A percentile compares a stretch with the other conserved stretches of the same genome.
phyloP scores from a whole-genome alignment of 1,140 invertebrate genomes.

The Patella vulgata region DNA sequence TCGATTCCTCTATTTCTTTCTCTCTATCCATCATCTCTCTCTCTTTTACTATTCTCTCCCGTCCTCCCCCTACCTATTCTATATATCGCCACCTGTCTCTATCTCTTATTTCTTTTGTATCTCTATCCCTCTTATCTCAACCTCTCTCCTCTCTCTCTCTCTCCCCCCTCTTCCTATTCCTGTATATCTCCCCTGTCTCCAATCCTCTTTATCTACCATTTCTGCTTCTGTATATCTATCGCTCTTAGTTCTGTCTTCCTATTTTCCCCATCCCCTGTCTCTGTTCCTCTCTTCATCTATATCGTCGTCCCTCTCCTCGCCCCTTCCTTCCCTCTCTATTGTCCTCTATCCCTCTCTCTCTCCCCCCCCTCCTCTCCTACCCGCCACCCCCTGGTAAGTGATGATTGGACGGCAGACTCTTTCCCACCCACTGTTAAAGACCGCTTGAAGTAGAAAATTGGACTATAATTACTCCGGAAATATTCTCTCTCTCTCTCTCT shows the following conservation, averaged over 20 bases:
- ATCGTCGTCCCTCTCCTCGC: background rate
- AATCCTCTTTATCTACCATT: slow-evolving; percentile 3
- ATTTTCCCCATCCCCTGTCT: background rate
- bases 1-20: too few relatives aligned
- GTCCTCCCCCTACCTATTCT: background rate
- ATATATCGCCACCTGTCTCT: background rate
- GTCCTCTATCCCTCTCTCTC: too few relatives aligned
- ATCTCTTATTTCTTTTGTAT: background rate
- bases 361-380: slow-evolving; percentile 4
- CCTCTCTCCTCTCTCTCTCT: background rate
- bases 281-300: background rate
- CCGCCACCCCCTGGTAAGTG: background rate
- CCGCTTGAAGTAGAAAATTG: too few relatives aligned
- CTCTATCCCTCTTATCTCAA: background rate
- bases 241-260: slow-evolving; percentile 1
- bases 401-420: too few relatives aligned
- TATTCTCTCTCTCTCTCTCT: slow-evolving; percentile 10
- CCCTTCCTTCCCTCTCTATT: too few relatives aligned
- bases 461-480: too few relatives aligned
- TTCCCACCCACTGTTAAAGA: too few relatives aligned
- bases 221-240: background rate
- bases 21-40: slow-evolving; percentile 4
- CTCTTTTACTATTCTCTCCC: background rate
- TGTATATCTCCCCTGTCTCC: background rate
- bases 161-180: slow-evolving; percentile 1